Evolutionary conservation across 30 jellyfish, hydroid and myxozoan genomes (phyloP).

Genomic region (Sanderia malayensis): DNA sequence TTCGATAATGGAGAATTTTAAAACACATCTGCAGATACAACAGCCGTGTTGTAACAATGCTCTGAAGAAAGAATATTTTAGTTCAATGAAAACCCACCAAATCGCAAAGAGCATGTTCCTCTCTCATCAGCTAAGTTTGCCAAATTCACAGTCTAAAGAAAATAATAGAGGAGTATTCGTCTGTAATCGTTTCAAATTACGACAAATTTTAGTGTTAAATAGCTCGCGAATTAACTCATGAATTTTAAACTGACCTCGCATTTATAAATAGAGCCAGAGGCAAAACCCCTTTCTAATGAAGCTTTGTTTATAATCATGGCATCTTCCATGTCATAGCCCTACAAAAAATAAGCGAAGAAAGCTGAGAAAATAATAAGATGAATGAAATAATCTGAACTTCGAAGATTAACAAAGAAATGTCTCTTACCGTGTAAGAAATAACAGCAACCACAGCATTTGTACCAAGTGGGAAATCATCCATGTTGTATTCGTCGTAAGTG

Average conservation of each 20-base stretch:
- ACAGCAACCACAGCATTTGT: conserved; percentile 99
- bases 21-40: too few species aligned
- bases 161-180: too few species aligned
- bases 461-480: conserved; percentile 96
- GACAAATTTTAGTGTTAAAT: too few species aligned
- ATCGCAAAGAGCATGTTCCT: neutral
- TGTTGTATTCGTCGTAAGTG: conserved; percentile 75
- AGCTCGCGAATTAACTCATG: too few species aligned
- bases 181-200: too few species aligned
- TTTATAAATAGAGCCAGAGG: conserved; percentile 63
- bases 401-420: too few species aligned
- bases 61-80: too few species aligned
- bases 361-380: too few species aligned
- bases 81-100: too few species aligned
- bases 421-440: conserved; percentile 93
- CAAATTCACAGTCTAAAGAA: neutral
- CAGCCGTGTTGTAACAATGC: too few species aligned
- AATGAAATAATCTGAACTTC: too few species aligned
- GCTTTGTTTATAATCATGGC: conserved; percentile 78
- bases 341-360: conserved; percentile 30
- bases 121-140: neutral
- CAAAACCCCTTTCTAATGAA: conserved; percentile 78
- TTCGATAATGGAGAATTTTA: too few species aligned
- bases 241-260: conserved; percentile 37
- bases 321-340: conserved; percentile 99